Conservation (phyloP, 1,140 invertebrate genomes). For the Calosoma granatense region DNA sequence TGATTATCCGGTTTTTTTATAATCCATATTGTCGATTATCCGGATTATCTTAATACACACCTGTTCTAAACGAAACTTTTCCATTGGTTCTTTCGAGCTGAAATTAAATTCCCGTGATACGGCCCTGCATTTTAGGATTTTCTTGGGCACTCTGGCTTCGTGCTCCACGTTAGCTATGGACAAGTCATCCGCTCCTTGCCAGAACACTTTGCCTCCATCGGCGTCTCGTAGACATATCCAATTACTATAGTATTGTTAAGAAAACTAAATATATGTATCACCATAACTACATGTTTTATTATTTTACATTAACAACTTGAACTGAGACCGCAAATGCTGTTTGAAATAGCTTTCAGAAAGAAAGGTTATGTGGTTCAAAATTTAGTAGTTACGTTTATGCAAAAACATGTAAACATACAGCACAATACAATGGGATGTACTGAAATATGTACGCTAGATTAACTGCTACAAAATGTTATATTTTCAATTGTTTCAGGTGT, state of each 20-base stretch:
- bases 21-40: too few relatives aligned
- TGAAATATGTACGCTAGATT: too few relatives aligned
- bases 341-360: slow-evolving; percentile 5
- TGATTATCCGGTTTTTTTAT: too few relatives aligned
- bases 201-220: slow-evolving; percentile 90
- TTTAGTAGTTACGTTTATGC: too few relatives aligned
- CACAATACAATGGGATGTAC: too few relatives aligned
- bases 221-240: slow-evolving; percentile 98
- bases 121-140: slow-evolving; percentile 89
- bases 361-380: background rate
- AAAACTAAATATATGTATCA: slow-evolving; percentile 8
- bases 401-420: too few relatives aligned
- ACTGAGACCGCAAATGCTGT: background rate
- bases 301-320: background rate
- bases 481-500: too few relatives aligned
- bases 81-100: slow-evolving; percentile 91
- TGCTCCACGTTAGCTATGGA: slow-evolving; percentile 85
- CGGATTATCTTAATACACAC: slow-evolving; percentile 51
- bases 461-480: too few relatives aligned
- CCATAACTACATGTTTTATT: slow-evolving; percentile 14
- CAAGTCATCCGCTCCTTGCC: slow-evolving; percentile 97
- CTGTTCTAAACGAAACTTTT: slow-evolving; percentile 95
- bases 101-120: slow-evolving; percentile 98
- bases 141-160: slow-evolving; percentile 92
- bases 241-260: slow-evolving; percentile 53